phyloP scores from a whole-genome alignment of 64 coral and sea anemone genomes.

The Cladopsammia gracilis region DNA sequence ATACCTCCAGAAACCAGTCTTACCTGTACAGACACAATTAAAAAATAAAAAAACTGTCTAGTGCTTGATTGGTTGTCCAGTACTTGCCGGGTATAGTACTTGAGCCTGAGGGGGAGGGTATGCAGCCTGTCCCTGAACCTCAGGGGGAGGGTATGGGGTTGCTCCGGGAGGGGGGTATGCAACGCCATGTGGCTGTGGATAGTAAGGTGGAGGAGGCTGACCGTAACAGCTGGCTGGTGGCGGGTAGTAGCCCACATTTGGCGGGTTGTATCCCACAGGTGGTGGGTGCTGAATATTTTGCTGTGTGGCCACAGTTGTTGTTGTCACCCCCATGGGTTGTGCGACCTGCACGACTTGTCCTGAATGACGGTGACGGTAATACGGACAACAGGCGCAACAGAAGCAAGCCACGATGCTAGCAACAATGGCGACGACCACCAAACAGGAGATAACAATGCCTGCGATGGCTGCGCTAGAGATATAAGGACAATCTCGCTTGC shows the following conservation, averaged over 20 bases:
- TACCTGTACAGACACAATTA: too few relatives aligned
- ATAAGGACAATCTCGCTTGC: background rate
- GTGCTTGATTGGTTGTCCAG: too few relatives aligned
- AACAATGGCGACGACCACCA: background rate
- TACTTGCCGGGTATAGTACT: too few relatives aligned
- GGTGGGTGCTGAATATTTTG: background rate
- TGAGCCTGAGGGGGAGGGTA: constrained; percentile 3
- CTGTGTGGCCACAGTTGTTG: background rate
- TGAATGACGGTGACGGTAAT: background rate
- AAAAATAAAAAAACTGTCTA: too few relatives aligned
- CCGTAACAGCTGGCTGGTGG: background rate
- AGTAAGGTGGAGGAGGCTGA: background rate
- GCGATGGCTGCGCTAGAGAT: background rate
- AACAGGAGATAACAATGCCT: background rate
- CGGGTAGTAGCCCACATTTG: background rate
- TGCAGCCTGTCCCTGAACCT: background rate
- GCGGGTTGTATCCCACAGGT: background rate
- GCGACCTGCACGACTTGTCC: background rate
- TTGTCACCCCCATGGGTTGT: background rate
- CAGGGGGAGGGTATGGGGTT: too few relatives aligned
- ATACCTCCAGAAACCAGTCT: too few relatives aligned
- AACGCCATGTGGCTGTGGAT: background rate
- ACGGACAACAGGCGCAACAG: constrained; percentile 30
- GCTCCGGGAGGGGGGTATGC: too few relatives aligned
- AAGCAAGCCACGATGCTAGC: background rate